Evolutionary conservation across 2,113 vertebrate species (phyloP), one percentile per base, ranked within the genome.

Genomic region (Ctenomys sociabilis): DNA sequence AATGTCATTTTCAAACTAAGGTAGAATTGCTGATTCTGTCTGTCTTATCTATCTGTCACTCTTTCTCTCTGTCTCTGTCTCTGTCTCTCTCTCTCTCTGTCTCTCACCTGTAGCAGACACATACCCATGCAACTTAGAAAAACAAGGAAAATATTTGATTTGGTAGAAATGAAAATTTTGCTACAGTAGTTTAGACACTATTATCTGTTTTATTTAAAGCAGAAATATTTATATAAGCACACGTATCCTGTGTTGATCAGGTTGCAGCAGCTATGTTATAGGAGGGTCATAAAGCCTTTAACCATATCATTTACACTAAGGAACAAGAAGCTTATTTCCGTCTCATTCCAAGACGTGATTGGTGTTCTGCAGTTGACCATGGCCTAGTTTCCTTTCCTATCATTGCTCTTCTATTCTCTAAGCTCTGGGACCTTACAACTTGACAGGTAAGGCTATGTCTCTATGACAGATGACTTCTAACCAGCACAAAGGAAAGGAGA

Each of bases 151-250:
- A 37, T 11, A 43, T 57, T 83, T 75, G 80, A 68, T 80, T 81
- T 90, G 91, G 17, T 78, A 94, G 35, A 11, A 59, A 68, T 78
- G 21, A 68, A 95, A 80, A 73, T 57, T 28, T 94, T 86, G 54
- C 63, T 94, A 3, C 5, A 80, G 17, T 70, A 70, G 63, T 93
- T 82, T 81, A 3, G 22, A 59, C 14, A 66, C 6, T 96, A 6
- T 43, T 43, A 75, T 73, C 70, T 96, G 14, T 68, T 78, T 88
- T 80, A 80, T 54, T 86, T 91, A 43, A 85, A 91, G 81, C 63
- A 82, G 40, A 86, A 7, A 26, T 40, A 30, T 49, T 72, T 90
- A 40, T 75, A 35, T 49, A 64, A 45, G 12, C 54, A 64, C 21
- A 61, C 35, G 40, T 61, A 28, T 24, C 93, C 28, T 24, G 16